Evolutionary conservation across 2,797 vertebrate species (phyloP).

Genomic region (Discoglossus pictus): DNA sequence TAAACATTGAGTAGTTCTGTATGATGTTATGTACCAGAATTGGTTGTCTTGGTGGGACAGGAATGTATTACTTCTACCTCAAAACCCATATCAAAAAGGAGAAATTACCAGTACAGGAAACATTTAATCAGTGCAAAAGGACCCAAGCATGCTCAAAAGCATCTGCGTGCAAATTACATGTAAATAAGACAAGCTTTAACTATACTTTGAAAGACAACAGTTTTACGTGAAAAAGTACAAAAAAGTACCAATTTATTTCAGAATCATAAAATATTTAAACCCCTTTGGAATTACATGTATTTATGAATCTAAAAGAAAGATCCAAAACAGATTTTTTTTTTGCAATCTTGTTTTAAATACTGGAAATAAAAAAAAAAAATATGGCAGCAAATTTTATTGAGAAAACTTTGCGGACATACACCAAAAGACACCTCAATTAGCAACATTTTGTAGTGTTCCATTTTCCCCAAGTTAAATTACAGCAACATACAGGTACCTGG

Average conservation of each 20-base stretch:
- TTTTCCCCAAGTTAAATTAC: slow-evolving; percentile 15
- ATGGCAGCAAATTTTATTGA: slow-evolving; percentile 35
- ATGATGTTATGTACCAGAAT: no score
- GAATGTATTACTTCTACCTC: slow-evolving; percentile 2
- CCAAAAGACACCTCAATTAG: slow-evolving; percentile 5
- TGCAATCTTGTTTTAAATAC: no score
- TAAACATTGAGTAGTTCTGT: no score
- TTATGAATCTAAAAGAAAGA: no score
- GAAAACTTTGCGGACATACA: slow-evolving; percentile 19
- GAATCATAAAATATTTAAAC: no score
- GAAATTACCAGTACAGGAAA: slow-evolving; percentile 10
- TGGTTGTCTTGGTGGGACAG: not conserved
- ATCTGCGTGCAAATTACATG: slow-evolving; percentile 62
- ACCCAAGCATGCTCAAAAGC: slow-evolving; percentile 54
- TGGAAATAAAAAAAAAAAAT: no score
- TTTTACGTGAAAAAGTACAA: not conserved
- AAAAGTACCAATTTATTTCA: not conserved
- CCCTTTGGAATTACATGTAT: no score
- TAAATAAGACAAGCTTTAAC: slow-evolving; percentile 75
- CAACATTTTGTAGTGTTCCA: slow-evolving; percentile 44
- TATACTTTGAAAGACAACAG: slow-evolving; percentile 54
- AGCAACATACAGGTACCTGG: slow-evolving; percentile 9
- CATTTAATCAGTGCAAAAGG: slow-evolving; percentile 23
- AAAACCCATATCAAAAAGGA: slow-evolving; percentile 2
- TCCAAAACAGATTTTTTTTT: no score